A percentile compares a stretch with the other conserved stretches of the same genome.
These are phyloP conservation scores for Actinemys pallida DNA, from an alignment of 2,113 vertebrate species.

Conservation along the genomic window DNA sequence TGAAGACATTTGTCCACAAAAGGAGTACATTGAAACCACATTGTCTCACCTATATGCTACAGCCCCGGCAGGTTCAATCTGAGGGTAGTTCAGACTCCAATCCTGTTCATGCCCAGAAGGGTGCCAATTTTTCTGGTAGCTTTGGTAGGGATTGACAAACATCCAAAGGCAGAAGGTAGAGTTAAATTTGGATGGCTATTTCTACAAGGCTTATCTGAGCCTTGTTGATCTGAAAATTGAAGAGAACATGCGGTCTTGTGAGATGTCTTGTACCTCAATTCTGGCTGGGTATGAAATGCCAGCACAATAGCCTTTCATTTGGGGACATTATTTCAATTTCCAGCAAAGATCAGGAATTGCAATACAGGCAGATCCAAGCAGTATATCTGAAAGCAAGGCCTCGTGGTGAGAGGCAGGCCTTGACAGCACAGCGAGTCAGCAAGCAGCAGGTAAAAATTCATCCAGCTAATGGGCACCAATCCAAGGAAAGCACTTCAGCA, in stretches of 20 bases:
- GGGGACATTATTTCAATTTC: neutral
- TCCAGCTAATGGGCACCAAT: neutral
- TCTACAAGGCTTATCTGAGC: neutral
- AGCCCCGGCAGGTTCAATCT: neutral
- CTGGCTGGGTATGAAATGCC: neutral
- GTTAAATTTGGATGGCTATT: neutral
- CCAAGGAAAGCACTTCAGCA: neutral
- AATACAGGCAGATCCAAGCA: fast-evolving
- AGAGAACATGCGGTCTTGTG: neutral
- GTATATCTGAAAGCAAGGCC: neutral
- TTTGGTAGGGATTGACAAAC: neutral
- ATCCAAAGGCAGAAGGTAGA: neutral
- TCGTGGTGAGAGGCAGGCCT: neutral
- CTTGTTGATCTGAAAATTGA: neutral
- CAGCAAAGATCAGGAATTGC: neutral
- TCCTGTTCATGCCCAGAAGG: neutral
- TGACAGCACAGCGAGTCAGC: neutral
- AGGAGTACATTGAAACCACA: too few relatives aligned
- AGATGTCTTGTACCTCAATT: neutral
- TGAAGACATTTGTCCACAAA: neutral
- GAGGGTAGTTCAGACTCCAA: neutral
- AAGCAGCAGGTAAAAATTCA: neutral
- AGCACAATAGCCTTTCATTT: neutral
- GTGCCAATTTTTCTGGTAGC: neutral
- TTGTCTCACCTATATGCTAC: neutral